Evolutionary conservation across 2,888 invertebrate species (phyloP), one percentile per base, ranked within the genome.

Genomic region (Dinocampus coccinellae): DNA sequence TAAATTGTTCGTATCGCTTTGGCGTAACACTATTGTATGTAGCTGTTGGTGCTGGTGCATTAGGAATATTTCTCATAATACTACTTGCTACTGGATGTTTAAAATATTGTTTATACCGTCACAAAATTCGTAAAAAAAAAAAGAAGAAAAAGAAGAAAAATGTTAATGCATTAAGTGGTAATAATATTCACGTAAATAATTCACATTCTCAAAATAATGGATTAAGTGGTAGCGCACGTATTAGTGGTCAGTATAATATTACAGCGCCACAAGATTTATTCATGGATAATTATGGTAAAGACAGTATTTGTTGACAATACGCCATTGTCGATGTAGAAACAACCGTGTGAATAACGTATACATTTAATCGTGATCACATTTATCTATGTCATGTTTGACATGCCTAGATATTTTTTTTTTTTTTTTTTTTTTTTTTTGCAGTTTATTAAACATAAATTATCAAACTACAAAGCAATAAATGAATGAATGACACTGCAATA

Each of bases 301-400:
- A 93, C 85, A 92, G 91, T 86, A 92, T 92, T 88, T 93, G 92
- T 92, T 93, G 93, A 93, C 93, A 91, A 88, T 85, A 87, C 87
- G 87, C 86, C 86, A 84, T 82, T 74, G 81, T 80, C 74, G 82
- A 85, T 81, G 83, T 87, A 78, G 87, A 87, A 83, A 87, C 87
- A 73, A 85, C 85, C 76, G 87, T 87, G 81, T 87, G 83, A 87
- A 84, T 82, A 82, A 75, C 26, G 22, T 75, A 64, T 72, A 73
- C 72, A 72, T 70, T 67, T 53, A n/a, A 47, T 29, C 13, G 33
- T 39, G 22, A 57, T 9, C 13, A 26, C 29, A 11, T 39, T 39
- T 42, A 24, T 0, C 20, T 24, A 22, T 53, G 24, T 26, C 29
- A n/a, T 11, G 2, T 29, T 29, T 58, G 4, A 22, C n/a, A 20